Base-by-base conservation (phyloP, 2,888 invertebrate species). In the Drosophila affinis region DNA sequence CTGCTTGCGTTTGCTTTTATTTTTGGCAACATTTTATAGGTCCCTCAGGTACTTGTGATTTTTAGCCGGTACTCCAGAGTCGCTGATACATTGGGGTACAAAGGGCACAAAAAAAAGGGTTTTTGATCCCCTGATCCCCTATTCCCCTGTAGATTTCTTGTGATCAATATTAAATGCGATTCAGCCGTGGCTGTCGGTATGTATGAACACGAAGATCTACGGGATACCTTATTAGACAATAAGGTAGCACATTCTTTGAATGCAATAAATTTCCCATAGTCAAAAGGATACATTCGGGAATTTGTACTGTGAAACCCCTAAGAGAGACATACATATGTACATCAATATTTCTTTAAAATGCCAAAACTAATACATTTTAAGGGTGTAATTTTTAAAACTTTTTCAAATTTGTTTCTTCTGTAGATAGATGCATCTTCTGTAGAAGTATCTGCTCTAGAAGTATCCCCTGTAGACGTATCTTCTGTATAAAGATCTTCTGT, bases 11-110 rank as follows among this genome's bases (percentile, higher is more conserved):
- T 32, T 47, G 12, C 52, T 29, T 34, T 39, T 56, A 21, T 55
- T 9, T 46, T 47, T 9, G 10, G 49, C 18, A 27, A 39, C 12
- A 9, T 18, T 18, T 18, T 32, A 32, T 45, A 44, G 56, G 56
- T 68, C 56, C 69, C 49, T 32, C 44, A 67, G 56, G 69, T 32
- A 39, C 39, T 39, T 34, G 68, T 44, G 68, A 49, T 49, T 48
- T 51, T 45, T 18, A 69, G 32, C 51, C 45, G 44, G 29, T 48
- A 12, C 29, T 54, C 18, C 5, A 17, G 32, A 39, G 34, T 54
- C 57, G 55, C 24, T 21, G 21, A 21, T 21, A 21, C 21, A 21
- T 3, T 21, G 21, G 21, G 21, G 55, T 65, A 56, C 56, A 68
- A 69, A 49, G 34, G 55, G 9, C n/a, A 34, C n/a, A 68, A 57